A percentile compares a stretch with the other conserved stretches of the same genome.
Evolutionary conservation across 2,113 vertebrate genomes (phyloP).

Genomic region (Alexandromys fortis): DNA sequence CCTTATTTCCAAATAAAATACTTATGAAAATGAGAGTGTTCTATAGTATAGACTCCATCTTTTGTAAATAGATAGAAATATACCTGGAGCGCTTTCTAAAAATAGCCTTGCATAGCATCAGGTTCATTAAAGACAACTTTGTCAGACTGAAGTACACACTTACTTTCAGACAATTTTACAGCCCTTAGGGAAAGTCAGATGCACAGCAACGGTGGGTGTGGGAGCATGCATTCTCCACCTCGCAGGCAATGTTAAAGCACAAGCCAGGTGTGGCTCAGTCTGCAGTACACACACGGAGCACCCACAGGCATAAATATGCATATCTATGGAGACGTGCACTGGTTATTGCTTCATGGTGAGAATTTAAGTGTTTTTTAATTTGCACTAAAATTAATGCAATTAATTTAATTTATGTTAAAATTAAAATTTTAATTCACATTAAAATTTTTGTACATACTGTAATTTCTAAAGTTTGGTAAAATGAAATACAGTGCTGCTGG

Average conservation of each 20-base stretch:
- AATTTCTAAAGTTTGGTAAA: slow-evolving; percentile 26
- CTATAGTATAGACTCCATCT: background rate
- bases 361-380: background rate
- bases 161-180: background rate
- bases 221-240: background rate
- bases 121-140: slow-evolving; percentile 6
- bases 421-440: no score
- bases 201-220: background rate
- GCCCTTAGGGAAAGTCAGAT: background rate
- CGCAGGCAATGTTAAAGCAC: background rate
- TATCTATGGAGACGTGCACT: background rate
- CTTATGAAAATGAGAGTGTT: background rate
- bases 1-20: background rate
- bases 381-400: background rate
- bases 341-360: background rate
- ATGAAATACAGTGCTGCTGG: background rate
- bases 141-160: background rate
- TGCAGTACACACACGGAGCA: background rate
- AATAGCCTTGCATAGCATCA: background rate
- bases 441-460: background rate
- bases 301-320: background rate
- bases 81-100: background rate
- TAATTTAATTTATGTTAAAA: no score
- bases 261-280: background rate
- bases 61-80: slow-evolving; percentile 28